Evolutionary conservation across 2,888 invertebrate species (phyloP), one percentile per base, ranked within the genome.

Genomic region (Agapostemon virescens): DNA sequence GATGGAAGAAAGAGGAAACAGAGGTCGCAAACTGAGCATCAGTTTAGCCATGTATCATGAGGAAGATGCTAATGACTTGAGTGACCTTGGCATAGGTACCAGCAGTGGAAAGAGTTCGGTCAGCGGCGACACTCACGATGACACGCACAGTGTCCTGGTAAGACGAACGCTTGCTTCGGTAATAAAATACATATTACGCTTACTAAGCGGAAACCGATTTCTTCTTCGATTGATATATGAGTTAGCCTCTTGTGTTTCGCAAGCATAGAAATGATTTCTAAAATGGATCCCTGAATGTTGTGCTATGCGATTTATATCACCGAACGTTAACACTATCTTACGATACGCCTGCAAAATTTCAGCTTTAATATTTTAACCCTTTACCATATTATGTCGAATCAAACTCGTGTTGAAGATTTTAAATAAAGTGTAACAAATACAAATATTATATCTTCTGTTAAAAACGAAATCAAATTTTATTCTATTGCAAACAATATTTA

Each of bases 1-100:
- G 96, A 95, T 98, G 94, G 97, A 97, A 93, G 97, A 97, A 93
- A 95, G 97, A 95, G 91, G 91, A 58, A 91, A 85, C 84, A 93
- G 94, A 83, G 94, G 95, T 66, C 94, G 94, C 75, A 95, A 95
- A 89, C 92, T 94, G 83, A 94, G 94, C 87, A 93, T 94, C 88
- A 91, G 91, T 76, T 93, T 96, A 74, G 95, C 96, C 5, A 93
- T 97, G 87, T 97, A 97, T 93, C 95, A 95, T 82, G 96, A 96
- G 88, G 97, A 97, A 87, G 97, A 97, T 91, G 95, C 95, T 63
- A 97, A 97, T 90, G 97, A 97, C 93, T 94, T 97, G 85, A 97
- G 96, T 89, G 97, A 97, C 93, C 95, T 97, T 87, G 97, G 97
- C 79, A 96, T 97, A 90, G 93, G 93, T 69, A 92, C 93, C 74